Percentiles rank a stretch among this genome's conserved stretches.
Conservation (phyloP, 2,888 invertebrate genomes). For the Sericinus montela region DNA sequence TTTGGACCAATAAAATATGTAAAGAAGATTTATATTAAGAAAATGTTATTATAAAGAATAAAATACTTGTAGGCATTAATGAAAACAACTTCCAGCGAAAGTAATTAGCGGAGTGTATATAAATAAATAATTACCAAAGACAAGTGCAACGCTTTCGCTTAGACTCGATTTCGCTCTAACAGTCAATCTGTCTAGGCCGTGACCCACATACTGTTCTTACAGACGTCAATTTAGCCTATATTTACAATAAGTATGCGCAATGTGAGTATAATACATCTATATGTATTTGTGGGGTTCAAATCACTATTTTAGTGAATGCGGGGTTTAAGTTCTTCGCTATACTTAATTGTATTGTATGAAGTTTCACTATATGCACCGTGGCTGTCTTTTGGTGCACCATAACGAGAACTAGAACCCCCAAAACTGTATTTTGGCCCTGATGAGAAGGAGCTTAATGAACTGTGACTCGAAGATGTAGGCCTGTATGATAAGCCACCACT, state of each 20-base stretch:
- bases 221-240: conserved; percentile 37
- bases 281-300: neutral
- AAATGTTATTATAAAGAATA: neutral
- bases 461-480: conserved; percentile 41
- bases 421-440: conserved; percentile 58
- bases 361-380: conserved; percentile 65
- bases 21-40: neutral
- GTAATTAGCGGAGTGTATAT: conserved; percentile 53
- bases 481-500: conserved; percentile 55
- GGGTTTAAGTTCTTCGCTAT: conserved; percentile 70
- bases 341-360: conserved; percentile 72
- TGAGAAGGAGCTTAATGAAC: conserved; percentile 51
- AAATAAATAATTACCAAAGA: conserved; percentile 49
- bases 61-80: neutral
- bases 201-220: conserved; percentile 25
- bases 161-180: conserved; percentile 37
- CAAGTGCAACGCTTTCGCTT: conserved; percentile 34
- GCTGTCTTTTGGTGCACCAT: conserved; percentile 50
- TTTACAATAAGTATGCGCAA: conserved; percentile 40
- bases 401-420: conserved; percentile 50
- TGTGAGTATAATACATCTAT: neutral
- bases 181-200: conserved; percentile 26
- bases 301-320: conserved; percentile 40
- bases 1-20: neutral
- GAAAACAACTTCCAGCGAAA: neutral